A percentile compares a stretch with the other conserved stretches of the same genome.
These are phyloP conservation scores for Pollicipes pollicipes DNA, from an alignment of 1,140 invertebrate genomes.

Conservation along the genomic window DNA sequence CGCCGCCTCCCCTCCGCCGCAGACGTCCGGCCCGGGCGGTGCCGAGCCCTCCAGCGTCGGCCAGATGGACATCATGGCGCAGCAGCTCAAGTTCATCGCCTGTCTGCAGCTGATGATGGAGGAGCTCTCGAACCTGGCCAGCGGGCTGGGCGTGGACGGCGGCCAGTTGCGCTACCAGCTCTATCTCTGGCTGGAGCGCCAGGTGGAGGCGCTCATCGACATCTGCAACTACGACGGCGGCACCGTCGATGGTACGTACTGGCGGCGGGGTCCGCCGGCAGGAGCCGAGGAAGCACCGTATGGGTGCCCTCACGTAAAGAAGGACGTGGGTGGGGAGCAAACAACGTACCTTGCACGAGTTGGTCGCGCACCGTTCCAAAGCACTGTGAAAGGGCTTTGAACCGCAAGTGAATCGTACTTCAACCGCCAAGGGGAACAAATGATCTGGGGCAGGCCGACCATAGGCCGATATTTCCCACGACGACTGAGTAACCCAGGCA, in stretches of 20 bases:
- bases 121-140: constrained; percentile 89
- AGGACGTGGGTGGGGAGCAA: too few species aligned
- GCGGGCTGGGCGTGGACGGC: constrained; percentile 95
- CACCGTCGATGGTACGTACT: constrained; percentile 3
- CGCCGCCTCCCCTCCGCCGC: not conserved
- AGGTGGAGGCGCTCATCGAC: constrained; percentile 66
- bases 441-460: too few species aligned
- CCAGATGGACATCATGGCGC: constrained; percentile 82
- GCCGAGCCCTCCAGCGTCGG: not conserved
- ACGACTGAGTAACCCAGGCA: too few species aligned
- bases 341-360: too few species aligned
- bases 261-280: too few species aligned
- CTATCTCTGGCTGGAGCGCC: constrained; percentile 93
- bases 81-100: constrained; percentile 96
- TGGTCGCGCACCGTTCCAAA: too few species aligned
- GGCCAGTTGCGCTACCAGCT: constrained; percentile 88
- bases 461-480: too few species aligned
- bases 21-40: not conserved
- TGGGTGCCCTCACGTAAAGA: too few species aligned
- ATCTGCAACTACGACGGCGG: constrained; percentile 57
- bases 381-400: too few species aligned
- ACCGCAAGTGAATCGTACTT: too few species aligned
- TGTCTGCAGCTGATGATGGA: constrained; percentile 97
- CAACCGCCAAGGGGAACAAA: too few species aligned
- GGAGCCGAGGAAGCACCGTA: too few species aligned